Evolutionary conservation across 2,888 invertebrate species (phyloP), one percentile per base, ranked within the genome.

Genomic region (Drosophila pseudotalamancana): DNA sequence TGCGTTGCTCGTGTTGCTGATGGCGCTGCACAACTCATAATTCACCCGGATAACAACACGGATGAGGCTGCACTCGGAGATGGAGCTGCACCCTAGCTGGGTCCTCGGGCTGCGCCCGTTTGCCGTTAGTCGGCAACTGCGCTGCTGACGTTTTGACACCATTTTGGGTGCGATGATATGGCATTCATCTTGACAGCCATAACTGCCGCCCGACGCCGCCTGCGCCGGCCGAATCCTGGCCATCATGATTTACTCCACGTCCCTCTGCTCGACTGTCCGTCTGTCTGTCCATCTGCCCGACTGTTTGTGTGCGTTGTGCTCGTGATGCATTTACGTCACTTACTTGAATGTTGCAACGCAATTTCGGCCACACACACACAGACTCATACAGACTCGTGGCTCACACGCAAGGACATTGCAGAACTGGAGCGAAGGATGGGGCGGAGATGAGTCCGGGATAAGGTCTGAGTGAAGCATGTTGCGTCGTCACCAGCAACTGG

Each of bases 181-280:
- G 78, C 85, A 88, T 89, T 88, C 89, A 88, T 88, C 78, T 87
- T 88, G 89, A 88, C 89, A 88, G 89, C 79, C 88, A 77, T 83
- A 88, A 77, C 81, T 83, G 86, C 75, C 78, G 75, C 66, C 69
- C 69, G 77, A 70, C 65, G 81, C 71, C 72, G 50, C 40, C 51
- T 1, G 48, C 50, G n/a, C 29, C 9, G 29, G 6, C 29, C 4
- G 23, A n/a, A 18, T 0, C 34, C 48, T 43, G 31, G 8, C 32
- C 61, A 68, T 40, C 62, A 66, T 77, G 81, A 80, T 80, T 65
- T 79, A 82, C 76, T 76, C 66, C 53, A 61, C 59, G 5, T 43
- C 59, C 54, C 40, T 25, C 1, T 43, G 34, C 40, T n/a, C 39
- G 23, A 16, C 25, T 23, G 31, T 42, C 32, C 25, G 31, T 34